A percentile compares a stretch with the other conserved stretches of the same genome.
These are phyloP conservation scores for Drosophila kohkoa DNA, from an alignment of 1,140 invertebrate genomes.

Conservation along the genomic window DNA sequence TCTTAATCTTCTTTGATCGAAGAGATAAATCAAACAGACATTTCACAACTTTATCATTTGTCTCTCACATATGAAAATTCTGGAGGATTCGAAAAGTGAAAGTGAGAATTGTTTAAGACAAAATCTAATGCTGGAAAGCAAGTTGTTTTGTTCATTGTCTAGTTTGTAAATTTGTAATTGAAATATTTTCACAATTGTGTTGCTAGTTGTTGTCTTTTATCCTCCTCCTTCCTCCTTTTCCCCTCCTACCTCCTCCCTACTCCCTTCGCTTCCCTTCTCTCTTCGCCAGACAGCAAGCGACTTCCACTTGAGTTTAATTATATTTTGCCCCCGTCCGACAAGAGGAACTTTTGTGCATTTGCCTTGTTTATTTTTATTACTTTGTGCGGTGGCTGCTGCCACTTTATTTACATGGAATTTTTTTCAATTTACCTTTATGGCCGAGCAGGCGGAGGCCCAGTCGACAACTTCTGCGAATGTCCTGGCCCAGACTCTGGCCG, in stretches of 20 bases:
- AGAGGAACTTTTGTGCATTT: conserved; percentile 68
- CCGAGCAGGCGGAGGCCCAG: conserved; percentile 23
- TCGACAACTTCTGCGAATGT: neutral
- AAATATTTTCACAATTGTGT: conserved; percentile 5
- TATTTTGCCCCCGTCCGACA: conserved; percentile 57
- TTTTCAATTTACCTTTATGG: conserved; percentile 81
- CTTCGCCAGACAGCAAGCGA: neutral
- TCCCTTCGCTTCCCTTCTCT: too few species aligned
- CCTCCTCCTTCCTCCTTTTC: neutral
- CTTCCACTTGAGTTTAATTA: conserved; percentile 66
- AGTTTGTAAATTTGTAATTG: conserved; percentile 3
- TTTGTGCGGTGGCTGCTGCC: conserved; percentile 42
- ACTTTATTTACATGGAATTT: conserved; percentile 73
- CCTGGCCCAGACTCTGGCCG: conserved; percentile 1
- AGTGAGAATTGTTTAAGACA: too few species aligned
- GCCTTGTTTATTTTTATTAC: conserved; percentile 82
- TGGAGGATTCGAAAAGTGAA: too few species aligned
- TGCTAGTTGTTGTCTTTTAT: neutral
- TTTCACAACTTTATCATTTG: too few species aligned
- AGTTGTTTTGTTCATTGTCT: neutral
- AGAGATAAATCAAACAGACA: too few species aligned
- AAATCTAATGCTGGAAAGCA: neutral
- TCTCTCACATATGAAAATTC: too few species aligned
- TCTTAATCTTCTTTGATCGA: too few species aligned
- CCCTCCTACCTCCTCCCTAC: neutral